phyloP scores from a whole-genome alignment of 2,797 vertebrate species.

The Pyrrhura leucotis region DNA sequence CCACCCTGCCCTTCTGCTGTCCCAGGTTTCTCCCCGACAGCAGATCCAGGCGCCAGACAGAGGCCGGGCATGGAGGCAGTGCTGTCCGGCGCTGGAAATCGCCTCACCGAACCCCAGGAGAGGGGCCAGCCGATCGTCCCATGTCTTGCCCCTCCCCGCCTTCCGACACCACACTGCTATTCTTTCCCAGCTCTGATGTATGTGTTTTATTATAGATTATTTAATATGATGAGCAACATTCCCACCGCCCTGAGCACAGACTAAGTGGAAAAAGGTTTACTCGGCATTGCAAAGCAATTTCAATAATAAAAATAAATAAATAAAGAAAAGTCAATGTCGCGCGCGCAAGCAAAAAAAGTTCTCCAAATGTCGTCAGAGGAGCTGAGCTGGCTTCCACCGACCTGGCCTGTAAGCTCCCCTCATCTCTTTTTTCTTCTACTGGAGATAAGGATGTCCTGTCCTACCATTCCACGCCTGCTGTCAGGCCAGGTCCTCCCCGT shows the following conservation, averaged over 20 bases:
- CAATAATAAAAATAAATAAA: neutral
- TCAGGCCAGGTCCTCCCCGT: neutral
- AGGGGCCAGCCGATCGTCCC: neutral
- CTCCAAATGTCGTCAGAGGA: neutral
- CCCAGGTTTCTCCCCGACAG: neutral
- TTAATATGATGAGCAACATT: slow-evolving; percentile 43
- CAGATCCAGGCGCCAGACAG: neutral
- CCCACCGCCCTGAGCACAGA: neutral
- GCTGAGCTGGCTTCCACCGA: neutral
- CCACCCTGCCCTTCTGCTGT: accelerated
- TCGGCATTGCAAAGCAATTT: neutral
- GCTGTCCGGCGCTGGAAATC: neutral
- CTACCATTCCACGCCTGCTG: neutral
- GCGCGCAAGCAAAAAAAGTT: neutral
- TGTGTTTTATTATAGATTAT: slow-evolving; percentile 42
- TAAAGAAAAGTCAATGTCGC: neutral
- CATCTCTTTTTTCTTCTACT: no score
- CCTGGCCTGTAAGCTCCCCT: neutral
- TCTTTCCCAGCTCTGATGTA: slow-evolving; percentile 32
- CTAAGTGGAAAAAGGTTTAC: slow-evolving; percentile 48
- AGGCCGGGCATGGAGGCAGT: neutral
- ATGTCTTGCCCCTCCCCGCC: neutral
- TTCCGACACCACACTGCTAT: neutral
- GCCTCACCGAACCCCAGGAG: neutral
- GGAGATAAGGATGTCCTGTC: neutral